These are phyloP conservation scores for Cairina moschata DNA, from an alignment of 2,113 vertebrate genomes.

Conservation along the genomic window DNA sequence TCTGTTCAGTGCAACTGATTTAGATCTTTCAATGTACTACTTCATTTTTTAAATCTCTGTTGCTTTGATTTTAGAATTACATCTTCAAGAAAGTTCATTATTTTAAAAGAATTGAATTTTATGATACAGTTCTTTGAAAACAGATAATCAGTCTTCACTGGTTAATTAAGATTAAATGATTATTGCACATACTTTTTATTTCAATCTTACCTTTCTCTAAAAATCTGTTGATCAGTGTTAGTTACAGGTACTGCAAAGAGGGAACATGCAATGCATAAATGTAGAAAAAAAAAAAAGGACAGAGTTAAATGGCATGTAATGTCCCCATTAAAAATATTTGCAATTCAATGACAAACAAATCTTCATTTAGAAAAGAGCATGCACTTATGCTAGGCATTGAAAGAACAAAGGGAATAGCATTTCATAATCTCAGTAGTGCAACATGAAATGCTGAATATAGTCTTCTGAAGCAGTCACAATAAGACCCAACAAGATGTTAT, in stretches of 20 bases:
- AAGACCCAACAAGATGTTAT: background rate
- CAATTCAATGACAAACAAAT: background rate
- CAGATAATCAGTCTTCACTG: background rate
- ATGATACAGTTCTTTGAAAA: background rate
- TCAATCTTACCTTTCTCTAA: background rate
- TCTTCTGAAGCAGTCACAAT: background rate
- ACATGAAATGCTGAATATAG: background rate
- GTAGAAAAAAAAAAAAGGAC: background rate
- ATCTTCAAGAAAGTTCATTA: background rate
- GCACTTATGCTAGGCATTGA: background rate
- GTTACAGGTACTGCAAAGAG: background rate
- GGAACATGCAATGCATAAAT: rapidly evolving
- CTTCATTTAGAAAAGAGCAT: background rate
- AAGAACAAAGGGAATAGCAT: background rate
- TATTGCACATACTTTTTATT: background rate
- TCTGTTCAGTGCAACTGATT: background rate
- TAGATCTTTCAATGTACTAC: background rate
- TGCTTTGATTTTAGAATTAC: background rate
- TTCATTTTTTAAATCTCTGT: background rate
- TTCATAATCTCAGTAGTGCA: background rate
- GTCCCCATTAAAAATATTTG: background rate
- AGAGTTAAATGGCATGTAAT: background rate
- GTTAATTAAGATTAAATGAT: background rate
- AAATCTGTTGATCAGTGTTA: background rate
- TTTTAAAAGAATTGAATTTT: background rate